Conservation (phyloP, 2,113 vertebrate genomes). For the Trinectes maculatus region DNA sequence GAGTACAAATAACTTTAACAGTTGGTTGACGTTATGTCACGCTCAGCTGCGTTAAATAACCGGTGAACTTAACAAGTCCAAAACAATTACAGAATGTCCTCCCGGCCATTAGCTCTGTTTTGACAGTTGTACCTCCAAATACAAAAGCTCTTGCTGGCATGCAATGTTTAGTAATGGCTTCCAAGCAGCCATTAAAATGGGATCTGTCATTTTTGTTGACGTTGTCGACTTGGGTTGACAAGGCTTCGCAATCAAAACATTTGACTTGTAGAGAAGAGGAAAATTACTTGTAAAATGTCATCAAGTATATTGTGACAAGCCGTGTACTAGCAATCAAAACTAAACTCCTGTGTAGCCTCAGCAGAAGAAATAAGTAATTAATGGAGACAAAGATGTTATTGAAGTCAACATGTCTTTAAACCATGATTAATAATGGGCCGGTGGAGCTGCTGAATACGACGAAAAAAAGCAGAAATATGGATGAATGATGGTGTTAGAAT, state of each 20-base stretch:
- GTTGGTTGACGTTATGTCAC: constrained; percentile 1
- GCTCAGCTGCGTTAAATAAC: constrained; percentile 8
- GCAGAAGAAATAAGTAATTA: neutral
- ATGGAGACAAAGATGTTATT: neutral
- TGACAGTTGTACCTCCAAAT: constrained; percentile 15
- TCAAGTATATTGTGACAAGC: neutral
- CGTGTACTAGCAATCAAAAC: too few relatives aligned
- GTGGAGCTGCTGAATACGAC: neutral
- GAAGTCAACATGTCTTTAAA: constrained; percentile 1
- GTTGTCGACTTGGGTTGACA: neutral
- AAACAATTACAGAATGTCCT: constrained; percentile 20
- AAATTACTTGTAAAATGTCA: constrained; percentile 7
- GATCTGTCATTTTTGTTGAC: neutral
- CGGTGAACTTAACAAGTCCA: constrained; percentile 18
- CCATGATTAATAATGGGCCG: neutral
- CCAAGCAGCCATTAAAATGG: neutral
- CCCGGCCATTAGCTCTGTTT: constrained; percentile 33
- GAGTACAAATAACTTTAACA: constrained; percentile 9
- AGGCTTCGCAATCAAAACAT: neutral
- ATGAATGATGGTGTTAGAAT: neutral
- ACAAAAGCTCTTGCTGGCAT: constrained; percentile 14
- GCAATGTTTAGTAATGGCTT: neutral
- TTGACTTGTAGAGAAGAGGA: neutral
- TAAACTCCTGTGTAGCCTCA: neutral
- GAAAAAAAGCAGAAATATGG: neutral